Evolutionary conservation across 2,113 vertebrate species (phyloP).

Genomic region (Otocyon megalotis): DNA sequence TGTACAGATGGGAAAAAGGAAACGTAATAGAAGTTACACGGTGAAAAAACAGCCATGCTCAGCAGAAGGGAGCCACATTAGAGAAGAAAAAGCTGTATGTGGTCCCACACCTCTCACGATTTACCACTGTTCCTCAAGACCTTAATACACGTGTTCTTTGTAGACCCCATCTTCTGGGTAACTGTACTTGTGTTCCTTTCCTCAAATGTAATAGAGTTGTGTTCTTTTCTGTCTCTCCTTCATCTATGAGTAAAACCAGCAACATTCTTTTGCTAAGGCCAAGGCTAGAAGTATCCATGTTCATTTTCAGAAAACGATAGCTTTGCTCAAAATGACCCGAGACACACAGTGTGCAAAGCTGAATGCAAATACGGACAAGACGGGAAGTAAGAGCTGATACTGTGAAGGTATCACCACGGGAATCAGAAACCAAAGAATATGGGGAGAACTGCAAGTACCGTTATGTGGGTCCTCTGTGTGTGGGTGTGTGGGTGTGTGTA

Average conservation of each 20-base stretch:
- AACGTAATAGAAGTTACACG: neutral
- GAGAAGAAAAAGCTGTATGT: neutral
- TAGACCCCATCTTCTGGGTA: neutral
- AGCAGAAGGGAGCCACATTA: neutral
- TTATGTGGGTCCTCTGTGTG: neutral
- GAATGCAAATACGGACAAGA: neutral
- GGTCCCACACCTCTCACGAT: neutral
- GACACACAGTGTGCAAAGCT: neutral
- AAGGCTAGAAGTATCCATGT: neutral
- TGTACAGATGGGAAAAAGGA: neutral
- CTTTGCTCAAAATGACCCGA: neutral
- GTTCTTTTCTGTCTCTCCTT: neutral
- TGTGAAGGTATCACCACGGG: neutral
- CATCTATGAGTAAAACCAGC: neutral
- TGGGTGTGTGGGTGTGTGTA: too few relatives aligned
- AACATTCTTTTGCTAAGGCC: neutral
- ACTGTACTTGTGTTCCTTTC: neutral
- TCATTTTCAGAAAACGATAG: neutral
- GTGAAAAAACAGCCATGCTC: neutral
- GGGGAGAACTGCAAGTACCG: accelerated
- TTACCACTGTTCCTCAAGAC: neutral
- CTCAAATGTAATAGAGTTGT: neutral
- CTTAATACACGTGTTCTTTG: neutral
- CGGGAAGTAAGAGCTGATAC: neutral
- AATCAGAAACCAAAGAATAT: neutral